phyloP scores from a whole-genome alignment of 2,113 vertebrate genomes.

The Nannospalax galili region DNA sequence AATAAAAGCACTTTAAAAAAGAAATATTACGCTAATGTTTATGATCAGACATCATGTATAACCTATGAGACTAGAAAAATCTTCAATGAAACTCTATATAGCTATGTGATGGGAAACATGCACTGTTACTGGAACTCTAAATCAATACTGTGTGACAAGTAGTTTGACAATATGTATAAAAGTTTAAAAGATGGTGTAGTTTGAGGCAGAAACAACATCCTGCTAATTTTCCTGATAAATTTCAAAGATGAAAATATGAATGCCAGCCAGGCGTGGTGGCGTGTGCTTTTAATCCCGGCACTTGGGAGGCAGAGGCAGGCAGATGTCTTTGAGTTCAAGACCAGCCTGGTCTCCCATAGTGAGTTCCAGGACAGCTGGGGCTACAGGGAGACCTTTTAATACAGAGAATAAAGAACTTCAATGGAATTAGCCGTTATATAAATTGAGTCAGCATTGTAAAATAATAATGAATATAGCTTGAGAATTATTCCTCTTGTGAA shows the following conservation, averaged over 20 bases:
- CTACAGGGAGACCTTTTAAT: too few relatives aligned
- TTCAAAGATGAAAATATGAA: background rate
- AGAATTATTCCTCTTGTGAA: background rate
- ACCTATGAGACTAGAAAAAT: background rate
- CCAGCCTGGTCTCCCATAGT: too few relatives aligned
- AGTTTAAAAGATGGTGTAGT: background rate
- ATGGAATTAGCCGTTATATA: background rate
- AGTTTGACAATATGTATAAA: background rate
- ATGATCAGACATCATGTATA: background rate
- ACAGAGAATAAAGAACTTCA: conserved; percentile 14
- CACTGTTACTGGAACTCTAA: background rate
- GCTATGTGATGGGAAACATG: background rate
- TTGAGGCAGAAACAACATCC: background rate
- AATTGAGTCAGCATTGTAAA: background rate
- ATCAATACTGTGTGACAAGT: background rate
- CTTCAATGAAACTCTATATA: background rate
- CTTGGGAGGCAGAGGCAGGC: too few relatives aligned
- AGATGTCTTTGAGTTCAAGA: too few relatives aligned
- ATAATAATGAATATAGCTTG: background rate
- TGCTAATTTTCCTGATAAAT: background rate
- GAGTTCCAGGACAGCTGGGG: too few relatives aligned
- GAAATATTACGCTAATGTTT: background rate
- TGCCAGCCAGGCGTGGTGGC: too few relatives aligned
- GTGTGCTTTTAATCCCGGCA: too few relatives aligned
- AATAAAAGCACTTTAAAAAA: conserved; percentile 23